Percentiles rank a stretch among this genome's conserved stretches.
These are phyloP conservation scores for Odontesthes bonariensis DNA, from an alignment of 2,113 vertebrate species.

Conservation along the genomic window DNA sequence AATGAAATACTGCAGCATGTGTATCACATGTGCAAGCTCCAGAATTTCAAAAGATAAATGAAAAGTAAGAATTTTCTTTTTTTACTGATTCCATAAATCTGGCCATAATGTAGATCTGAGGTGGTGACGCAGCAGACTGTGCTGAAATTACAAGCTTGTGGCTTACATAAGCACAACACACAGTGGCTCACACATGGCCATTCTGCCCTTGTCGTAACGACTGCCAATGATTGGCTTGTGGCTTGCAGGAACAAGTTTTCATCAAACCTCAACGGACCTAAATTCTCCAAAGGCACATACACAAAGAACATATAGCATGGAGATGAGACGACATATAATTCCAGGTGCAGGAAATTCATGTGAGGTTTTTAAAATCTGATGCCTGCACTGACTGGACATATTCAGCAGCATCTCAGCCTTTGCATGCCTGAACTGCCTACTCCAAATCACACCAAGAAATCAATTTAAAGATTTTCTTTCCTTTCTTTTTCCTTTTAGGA, in stretches of 20 bases:
- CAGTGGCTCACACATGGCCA: conserved; percentile 28
- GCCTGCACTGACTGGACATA: too few relatives aligned
- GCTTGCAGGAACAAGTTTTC: conserved; percentile 26
- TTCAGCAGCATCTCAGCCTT: conserved; percentile 12
- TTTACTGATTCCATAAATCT: too few relatives aligned
- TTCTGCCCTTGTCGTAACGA: conserved; percentile 9
- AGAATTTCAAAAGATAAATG: too few relatives aligned
- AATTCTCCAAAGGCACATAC: not conserved
- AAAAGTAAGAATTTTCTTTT: too few relatives aligned
- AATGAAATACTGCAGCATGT: not conserved
- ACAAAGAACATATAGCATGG: not conserved
- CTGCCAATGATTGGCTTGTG: conserved; percentile 7
- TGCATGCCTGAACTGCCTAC: conserved; percentile 29
- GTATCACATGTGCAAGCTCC: too few relatives aligned
- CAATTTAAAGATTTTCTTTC: conserved; percentile 50
- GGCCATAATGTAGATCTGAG: not conserved
- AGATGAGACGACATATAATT: not conserved
- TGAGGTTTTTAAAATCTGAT: too few relatives aligned
- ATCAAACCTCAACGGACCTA: conserved; percentile 4
- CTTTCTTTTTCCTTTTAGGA: conserved; percentile 39
- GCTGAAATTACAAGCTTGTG: conserved; percentile 34
- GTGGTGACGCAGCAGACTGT: conserved; percentile 23
- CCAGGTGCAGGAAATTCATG: conserved; percentile 1
- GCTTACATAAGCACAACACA: conserved; percentile 44
- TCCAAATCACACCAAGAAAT: conserved; percentile 44